These are phyloP conservation scores for Ctena decussata DNA, from an alignment of 2,888 invertebrate genomes.

Conservation along the genomic window DNA sequence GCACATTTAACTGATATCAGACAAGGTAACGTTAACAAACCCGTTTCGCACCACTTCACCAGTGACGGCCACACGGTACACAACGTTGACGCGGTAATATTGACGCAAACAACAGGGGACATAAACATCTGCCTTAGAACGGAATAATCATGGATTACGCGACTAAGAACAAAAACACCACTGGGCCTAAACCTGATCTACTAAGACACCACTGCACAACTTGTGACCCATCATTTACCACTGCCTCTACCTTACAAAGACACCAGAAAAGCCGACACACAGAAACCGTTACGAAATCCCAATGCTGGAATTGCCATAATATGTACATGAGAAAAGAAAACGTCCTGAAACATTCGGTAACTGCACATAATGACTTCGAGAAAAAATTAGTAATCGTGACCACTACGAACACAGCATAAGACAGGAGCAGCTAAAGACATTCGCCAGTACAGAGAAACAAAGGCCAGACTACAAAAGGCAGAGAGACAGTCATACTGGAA, in stretches of 20 bases:
- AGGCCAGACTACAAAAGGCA: no score
- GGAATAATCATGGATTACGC: neutral
- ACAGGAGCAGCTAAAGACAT: no score
- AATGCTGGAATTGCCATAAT: no score
- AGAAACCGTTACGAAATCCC: no score
- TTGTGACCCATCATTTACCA: neutral
- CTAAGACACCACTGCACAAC: neutral
- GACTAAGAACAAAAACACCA: neutral
- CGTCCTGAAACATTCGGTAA: no score
- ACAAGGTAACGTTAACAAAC: neutral
- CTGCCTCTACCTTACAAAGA: neutral
- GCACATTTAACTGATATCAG: neutral
- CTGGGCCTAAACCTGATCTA: neutral
- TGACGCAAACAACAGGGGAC: neutral
- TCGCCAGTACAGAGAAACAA: no score
- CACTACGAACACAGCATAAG: no score
- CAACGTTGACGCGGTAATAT: neutral
- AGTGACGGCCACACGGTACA: neutral
- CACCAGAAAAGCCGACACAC: no score
- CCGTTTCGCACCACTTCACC: neutral
- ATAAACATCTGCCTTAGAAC: neutral
- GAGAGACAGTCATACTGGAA: no score
- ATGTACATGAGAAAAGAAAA: no score
- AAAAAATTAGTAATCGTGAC: no score
- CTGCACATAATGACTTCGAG: no score